A percentile compares a stretch with the other conserved stretches of the same genome.
phyloP scores from a whole-genome alignment of 64 coral and sea anemone genomes.

The Catalaphyllia jardinei region DNA sequence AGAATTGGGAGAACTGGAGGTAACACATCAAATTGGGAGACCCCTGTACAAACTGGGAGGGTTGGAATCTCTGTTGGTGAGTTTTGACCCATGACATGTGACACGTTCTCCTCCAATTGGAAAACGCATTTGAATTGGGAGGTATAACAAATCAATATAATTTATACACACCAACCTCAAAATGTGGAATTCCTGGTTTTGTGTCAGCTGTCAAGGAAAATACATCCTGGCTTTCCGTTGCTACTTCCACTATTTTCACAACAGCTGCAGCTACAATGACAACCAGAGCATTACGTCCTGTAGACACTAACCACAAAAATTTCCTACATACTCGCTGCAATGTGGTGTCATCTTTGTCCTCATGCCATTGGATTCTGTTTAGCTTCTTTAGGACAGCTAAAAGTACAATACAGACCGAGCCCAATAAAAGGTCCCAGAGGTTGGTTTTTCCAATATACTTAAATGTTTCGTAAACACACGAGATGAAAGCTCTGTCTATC shows the following conservation, averaged over 20 bases:
- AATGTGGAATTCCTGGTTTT: conserved; percentile 65
- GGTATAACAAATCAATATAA: no score
- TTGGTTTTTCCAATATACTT: conserved; percentile 73
- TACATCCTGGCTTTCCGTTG: background rate
- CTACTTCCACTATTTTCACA: conserved; percentile 53
- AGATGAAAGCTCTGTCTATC: conserved; percentile 64
- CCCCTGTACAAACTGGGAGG: no score
- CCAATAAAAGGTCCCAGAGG: conserved; percentile 78
- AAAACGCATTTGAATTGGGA: no score
- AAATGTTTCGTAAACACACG: conserved; percentile 76
- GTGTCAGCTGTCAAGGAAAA: conserved; percentile 66
- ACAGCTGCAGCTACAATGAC: conserved; percentile 65
- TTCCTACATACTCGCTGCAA: conserved; percentile 74
- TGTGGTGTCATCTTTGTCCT: conserved; percentile 41
- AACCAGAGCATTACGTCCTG: conserved; percentile 80
- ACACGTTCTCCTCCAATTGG: no score
- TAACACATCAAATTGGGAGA: no score
- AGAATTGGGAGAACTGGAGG: no score
- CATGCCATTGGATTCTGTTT: conserved; percentile 73
- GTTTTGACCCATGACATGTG: no score
- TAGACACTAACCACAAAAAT: conserved; percentile 76
- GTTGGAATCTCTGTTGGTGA: no score
- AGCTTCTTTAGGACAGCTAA: conserved; percentile 71
- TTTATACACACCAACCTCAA: conserved; percentile 55
- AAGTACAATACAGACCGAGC: conserved; percentile 67